Percentiles rank a stretch among this genome's conserved stretches.
Evolutionary conservation across 1,140 invertebrate species (phyloP).

Genomic region (Heliconius hermathena): DNA sequence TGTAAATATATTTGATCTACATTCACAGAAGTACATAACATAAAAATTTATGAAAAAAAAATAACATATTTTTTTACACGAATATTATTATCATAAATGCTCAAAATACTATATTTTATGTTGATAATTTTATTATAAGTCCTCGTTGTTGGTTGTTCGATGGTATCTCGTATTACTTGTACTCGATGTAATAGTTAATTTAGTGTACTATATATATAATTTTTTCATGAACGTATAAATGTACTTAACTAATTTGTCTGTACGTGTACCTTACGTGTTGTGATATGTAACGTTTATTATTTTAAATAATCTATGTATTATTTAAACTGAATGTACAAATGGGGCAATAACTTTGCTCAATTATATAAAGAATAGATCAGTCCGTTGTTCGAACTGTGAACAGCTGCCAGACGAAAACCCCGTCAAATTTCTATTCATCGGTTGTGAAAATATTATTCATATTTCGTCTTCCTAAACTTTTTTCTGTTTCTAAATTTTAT

Average conservation of each 20-base stretch:
- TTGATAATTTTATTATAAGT: slow-evolving; percentile 78
- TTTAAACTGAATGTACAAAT: slow-evolving; percentile 70
- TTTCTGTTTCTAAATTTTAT: slow-evolving; percentile 45
- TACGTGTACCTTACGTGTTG: slow-evolving; percentile 77
- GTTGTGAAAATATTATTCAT: slow-evolving; percentile 67
- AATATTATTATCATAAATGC: slow-evolving; percentile 72
- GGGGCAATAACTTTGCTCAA: slow-evolving; percentile 75
- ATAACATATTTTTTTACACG: slow-evolving; percentile 73
- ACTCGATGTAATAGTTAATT: slow-evolving; percentile 63
- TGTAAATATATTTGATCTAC: slow-evolving; percentile 24
- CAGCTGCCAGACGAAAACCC: slow-evolving; percentile 49
- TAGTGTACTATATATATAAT: slow-evolving; percentile 48
- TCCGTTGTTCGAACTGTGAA: slow-evolving; percentile 45
- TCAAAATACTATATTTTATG: slow-evolving; percentile 79
- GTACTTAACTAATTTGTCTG: slow-evolving; percentile 57
- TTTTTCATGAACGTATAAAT: slow-evolving; percentile 54
- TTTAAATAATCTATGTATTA: slow-evolving; percentile 62
- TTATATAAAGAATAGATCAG: slow-evolving; percentile 47
- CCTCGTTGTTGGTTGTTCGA: slow-evolving; percentile 73
- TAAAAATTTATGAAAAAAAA: slow-evolving; percentile 51
- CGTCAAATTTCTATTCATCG: slow-evolving; percentile 56
- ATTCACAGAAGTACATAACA: slow-evolving; percentile 53
- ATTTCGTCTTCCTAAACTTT: slow-evolving; percentile 64
- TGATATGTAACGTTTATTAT: slow-evolving; percentile 70
- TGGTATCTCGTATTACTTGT: slow-evolving; percentile 61